These are phyloP conservation scores for Celastrina argiolus DNA, from an alignment of 2,888 invertebrate species.

Conservation along the genomic window DNA sequence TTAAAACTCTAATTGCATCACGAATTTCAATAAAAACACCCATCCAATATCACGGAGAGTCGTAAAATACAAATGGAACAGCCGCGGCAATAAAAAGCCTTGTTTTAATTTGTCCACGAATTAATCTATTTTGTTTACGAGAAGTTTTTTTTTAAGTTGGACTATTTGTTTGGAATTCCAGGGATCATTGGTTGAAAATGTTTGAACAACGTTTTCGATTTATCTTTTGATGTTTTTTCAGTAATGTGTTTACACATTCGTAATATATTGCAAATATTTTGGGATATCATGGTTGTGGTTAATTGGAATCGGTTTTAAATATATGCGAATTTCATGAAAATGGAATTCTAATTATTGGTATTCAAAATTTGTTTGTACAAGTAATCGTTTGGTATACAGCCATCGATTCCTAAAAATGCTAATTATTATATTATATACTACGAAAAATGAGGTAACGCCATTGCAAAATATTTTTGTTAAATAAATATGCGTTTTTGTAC, in stretches of 20 bases:
- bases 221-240: background rate
- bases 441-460: too few species aligned
- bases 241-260: background rate
- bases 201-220: background rate
- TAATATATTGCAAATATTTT: too few species aligned
- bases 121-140: conserved; percentile 19
- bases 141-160: background rate
- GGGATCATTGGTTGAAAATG: background rate
- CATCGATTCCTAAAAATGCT: too few species aligned
- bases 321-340: background rate
- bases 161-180: background rate
- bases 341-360: too few species aligned
- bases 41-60: conserved; percentile 6
- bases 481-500: background rate
- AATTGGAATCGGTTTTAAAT: background rate
- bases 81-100: background rate
- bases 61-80: conserved; percentile 2
- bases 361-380: too few species aligned
- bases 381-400: too few species aligned
- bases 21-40: conserved; percentile 12
- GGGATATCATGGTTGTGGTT: background rate
- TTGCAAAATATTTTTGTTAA: background rate
- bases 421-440: too few species aligned
- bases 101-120: conserved; percentile 12
- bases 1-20: conserved; percentile 3